These are phyloP conservation scores for Artibeus jamaicensis DNA, from an alignment of 2,797 vertebrate genomes.

Conservation along the genomic window DNA sequence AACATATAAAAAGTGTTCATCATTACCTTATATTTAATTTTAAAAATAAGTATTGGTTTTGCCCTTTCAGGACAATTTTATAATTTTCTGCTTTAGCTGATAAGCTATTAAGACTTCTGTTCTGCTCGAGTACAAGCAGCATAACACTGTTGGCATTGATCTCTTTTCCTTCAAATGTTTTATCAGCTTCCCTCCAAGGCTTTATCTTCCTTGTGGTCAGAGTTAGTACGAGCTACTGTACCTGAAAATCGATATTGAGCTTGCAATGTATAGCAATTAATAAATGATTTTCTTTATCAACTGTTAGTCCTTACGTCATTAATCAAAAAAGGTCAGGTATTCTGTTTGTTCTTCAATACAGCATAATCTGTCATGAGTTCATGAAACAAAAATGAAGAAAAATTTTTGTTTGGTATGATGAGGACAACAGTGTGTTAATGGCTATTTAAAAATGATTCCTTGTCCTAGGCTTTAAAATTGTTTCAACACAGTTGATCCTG, in stretches of 20 bases:
- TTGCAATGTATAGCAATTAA: not conserved
- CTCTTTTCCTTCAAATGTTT: constrained; percentile 46
- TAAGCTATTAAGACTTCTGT: constrained; percentile 35
- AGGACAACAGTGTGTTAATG: not conserved
- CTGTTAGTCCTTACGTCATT: not conserved
- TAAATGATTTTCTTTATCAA: constrained; percentile 13
- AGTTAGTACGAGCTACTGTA: not conserved
- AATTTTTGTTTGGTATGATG: not conserved
- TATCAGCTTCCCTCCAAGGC: not conserved
- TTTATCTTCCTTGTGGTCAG: not conserved
- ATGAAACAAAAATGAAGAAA: not conserved
- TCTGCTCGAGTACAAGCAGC: not conserved
- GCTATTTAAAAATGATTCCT: not conserved
- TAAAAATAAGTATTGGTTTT: constrained; percentile 39
- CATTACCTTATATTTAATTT: constrained; percentile 60
- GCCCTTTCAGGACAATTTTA: constrained; percentile 56
- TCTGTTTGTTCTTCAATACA: not conserved
- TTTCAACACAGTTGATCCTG: not conserved
- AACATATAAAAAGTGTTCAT: constrained; percentile 14
- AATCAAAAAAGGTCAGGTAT: not conserved
- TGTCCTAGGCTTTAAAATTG: not conserved
- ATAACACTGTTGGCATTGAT: constrained; percentile 57
- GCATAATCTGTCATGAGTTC: not conserved
- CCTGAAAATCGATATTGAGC: constrained; percentile 22
- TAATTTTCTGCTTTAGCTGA: constrained; percentile 34